Percentiles rank a stretch among this genome's conserved stretches.
Conservation (phyloP, 2,113 vertebrate species). For the Abramis brama region DNA sequence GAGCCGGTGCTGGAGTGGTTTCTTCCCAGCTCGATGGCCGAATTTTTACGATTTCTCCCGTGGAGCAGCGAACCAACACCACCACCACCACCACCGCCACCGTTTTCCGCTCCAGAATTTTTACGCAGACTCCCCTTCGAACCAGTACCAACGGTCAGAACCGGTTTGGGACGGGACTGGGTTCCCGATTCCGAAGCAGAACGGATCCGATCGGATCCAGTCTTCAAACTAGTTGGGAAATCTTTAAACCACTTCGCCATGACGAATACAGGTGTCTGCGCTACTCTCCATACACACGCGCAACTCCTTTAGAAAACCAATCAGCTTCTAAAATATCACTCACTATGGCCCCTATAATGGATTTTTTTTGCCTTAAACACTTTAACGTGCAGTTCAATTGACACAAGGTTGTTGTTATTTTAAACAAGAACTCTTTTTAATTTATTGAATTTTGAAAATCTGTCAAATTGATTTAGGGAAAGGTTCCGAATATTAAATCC, state of each 20-base stretch:
- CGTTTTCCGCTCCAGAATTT: conserved; percentile 60
- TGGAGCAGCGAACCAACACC: conserved; percentile 70
- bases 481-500: conserved; percentile 28
- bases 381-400: not conserved
- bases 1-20: conserved; percentile 67
- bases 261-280: conserved; percentile 43
- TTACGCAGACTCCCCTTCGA: conserved; percentile 77
- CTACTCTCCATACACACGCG: conserved; percentile 50
- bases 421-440: not conserved
- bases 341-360: not conserved
- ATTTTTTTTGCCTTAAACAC: not conserved
- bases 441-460: not conserved
- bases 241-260: conserved; percentile 98
- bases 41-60: conserved; percentile 88
- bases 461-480: conserved; percentile 44
- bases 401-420: not conserved
- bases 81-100: conserved; percentile 43
- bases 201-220: conserved; percentile 82
- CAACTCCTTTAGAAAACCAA: conserved; percentile 26
- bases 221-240: conserved; percentile 89
- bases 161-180: conserved; percentile 75
- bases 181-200: conserved; percentile 80
- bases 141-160: conserved; percentile 72
- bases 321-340: conserved; percentile 3
- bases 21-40: conserved; percentile 80